Evolutionary conservation across 2,113 vertebrate species (phyloP).

Genomic region (Upupa epops): DNA sequence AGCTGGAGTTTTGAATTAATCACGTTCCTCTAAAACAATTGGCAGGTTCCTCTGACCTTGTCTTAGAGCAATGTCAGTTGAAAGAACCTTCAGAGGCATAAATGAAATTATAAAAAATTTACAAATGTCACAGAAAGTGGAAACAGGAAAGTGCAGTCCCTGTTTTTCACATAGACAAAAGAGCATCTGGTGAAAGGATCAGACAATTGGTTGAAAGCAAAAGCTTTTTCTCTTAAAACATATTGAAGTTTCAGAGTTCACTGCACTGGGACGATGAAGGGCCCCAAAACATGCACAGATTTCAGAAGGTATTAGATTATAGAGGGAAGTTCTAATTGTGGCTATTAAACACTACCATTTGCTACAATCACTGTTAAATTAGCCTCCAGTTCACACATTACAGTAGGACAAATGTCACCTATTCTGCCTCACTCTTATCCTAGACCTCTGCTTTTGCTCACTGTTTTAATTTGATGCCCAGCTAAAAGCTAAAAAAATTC

Average conservation of each 20-base stretch:
- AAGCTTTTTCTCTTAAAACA: not conserved
- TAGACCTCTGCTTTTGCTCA: not conserved
- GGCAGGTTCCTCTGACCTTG: not conserved
- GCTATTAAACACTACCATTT: not conserved
- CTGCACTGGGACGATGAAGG: not conserved
- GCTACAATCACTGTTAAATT: not conserved
- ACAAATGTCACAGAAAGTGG: not conserved
- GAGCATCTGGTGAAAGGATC: not conserved
- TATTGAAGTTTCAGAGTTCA: not conserved
- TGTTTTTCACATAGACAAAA: not conserved
- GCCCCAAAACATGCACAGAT: not conserved
- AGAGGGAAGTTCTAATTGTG: not conserved
- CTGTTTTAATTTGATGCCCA: too few species aligned
- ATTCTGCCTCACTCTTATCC: not conserved
- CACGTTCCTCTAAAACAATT: not conserved
- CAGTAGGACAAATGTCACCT: not conserved
- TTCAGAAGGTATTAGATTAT: slow-evolving; percentile 10
- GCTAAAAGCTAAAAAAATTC: not conserved
- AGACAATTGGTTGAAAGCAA: not conserved
- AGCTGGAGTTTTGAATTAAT: slow-evolving; percentile 14
- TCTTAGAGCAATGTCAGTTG: not conserved
- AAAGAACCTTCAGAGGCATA: not conserved
- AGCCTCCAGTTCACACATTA: not conserved
- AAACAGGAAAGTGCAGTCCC: not conserved
- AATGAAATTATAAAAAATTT: not conserved